Base-by-base conservation (phyloP, 92 coral and sea anemone genomes). In the Metridium senile region DNA sequence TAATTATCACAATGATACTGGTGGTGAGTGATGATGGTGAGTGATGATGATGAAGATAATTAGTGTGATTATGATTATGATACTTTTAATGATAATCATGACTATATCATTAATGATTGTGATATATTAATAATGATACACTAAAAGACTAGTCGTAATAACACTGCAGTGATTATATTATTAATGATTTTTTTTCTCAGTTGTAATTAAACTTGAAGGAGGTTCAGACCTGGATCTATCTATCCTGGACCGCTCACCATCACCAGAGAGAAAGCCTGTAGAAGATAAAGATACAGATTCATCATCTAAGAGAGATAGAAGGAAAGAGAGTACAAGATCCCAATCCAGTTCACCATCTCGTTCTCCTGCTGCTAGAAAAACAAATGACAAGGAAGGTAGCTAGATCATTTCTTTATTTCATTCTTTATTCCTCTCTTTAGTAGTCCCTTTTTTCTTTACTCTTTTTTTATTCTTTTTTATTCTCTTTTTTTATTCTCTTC, bases 141-240 rank as follows among this genome's bases (percentile, higher is more conserved):
- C 49, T 39, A 39, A 39, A 39, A 4, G 49, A 39, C 49, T 39
- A 4, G 49, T 6, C 13, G 13, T 4, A 39, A 39, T 39, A 39
- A 39, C 13, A 39, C 13, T 39, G 13, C 49, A 39, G 49, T 39
- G 13, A 13, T 13, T 4, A 39, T 13, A 39, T 39, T 39, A 13
- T 4, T 13, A 39, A 4, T 39, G 6, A 39, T 4, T 13, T 39
- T 39, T 79, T 70, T 6, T 46, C n/a, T 11, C 43, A 95, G 99
- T 88, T 71, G 99, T 95, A 21, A 92, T 95, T 52, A 95, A 92
- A 79, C 86, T 95, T 25, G 99, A 95, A 34, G 97, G 99, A 72
- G 99, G 99, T 10, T 69, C 83, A 28, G 95, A 95, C 66, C 71
- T 71, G 54, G 99, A 95, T 76, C 79, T 95, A 52, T 89, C 89